Conservation (phyloP, 1,140 invertebrate species). For the Rhyzopertha dominica region DNA sequence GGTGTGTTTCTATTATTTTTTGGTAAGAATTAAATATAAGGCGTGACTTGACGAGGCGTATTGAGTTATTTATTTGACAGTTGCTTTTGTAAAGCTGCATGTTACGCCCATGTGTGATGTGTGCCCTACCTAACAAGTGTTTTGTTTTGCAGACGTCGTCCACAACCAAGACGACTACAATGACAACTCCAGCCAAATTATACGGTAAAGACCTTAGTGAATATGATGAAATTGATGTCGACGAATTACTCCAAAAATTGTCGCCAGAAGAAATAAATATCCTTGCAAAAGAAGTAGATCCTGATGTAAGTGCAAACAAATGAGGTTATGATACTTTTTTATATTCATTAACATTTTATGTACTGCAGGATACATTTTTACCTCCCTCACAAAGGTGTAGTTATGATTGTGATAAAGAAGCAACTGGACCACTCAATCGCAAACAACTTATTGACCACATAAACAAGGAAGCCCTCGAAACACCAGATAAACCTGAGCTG, state of each 20-base stretch:
- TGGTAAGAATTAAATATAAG: no score
- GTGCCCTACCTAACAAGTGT: constrained; percentile 8
- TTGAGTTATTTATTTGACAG: no score
- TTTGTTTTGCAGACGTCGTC: constrained; percentile 69
- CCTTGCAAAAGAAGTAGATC: constrained; percentile 97
- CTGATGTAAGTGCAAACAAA: constrained; percentile 78
- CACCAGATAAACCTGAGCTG: constrained; percentile 93
- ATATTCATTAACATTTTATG: no score
- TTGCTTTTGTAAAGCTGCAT: constrained; percentile 3
- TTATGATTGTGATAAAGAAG: constrained; percentile 90
- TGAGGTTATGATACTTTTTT: no score
- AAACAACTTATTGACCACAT: constrained; percentile 97
- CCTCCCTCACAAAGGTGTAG: constrained; percentile 93
- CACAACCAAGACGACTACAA: constrained; percentile 78
- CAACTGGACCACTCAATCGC: constrained; percentile 92
- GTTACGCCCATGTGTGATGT: constrained; percentile 16
- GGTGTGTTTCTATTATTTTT: no score
- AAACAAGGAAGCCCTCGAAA: constrained; percentile 94
- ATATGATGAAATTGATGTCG: constrained; percentile 95
- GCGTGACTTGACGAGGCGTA: no score
- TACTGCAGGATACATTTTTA: constrained; percentile 86
- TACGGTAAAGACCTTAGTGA: constrained; percentile 90
- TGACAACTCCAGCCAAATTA: constrained; percentile 81
- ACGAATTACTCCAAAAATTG: constrained; percentile 89
- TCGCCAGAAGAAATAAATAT: constrained; percentile 95